Conservation (phyloP, 2,113 vertebrate species). For the Callocephalon fimbriatum region DNA sequence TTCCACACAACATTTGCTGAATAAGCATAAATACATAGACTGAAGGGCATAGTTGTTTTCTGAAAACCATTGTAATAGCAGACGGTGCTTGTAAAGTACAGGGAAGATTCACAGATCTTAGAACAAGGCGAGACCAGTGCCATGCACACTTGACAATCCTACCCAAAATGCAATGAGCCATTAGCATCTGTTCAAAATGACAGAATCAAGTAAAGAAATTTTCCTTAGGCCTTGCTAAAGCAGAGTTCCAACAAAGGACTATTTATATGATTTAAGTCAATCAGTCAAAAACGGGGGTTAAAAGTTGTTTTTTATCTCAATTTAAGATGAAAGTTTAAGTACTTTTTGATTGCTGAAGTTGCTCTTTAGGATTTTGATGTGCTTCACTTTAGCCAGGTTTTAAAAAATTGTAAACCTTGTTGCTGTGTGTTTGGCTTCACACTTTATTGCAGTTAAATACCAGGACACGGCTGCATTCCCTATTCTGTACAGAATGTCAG, state of each 20-base stretch:
- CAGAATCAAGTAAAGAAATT: background rate
- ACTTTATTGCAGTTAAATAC: background rate
- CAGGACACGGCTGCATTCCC: background rate
- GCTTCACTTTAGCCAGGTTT: background rate
- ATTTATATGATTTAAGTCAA: background rate
- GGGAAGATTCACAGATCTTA: background rate
- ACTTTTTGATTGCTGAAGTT: background rate
- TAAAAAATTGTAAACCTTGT: background rate
- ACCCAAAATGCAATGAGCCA: background rate
- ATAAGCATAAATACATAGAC: background rate
- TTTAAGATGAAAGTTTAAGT: background rate
- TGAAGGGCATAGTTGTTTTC: background rate
- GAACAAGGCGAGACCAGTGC: background rate
- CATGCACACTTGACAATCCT: rapidly evolving
- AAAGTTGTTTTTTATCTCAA: background rate
- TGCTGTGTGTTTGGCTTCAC: background rate
- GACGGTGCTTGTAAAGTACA: background rate
- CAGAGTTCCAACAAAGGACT: background rate
- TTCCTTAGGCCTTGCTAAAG: background rate
- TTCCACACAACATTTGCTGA: background rate
- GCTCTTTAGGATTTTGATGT: background rate
- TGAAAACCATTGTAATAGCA: background rate
- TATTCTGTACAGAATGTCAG: background rate
- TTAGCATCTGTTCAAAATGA: background rate
- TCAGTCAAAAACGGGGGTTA: background rate